Base-by-base conservation (phyloP, 1,140 invertebrate species). In the Eriocheir sinensis region DNA sequence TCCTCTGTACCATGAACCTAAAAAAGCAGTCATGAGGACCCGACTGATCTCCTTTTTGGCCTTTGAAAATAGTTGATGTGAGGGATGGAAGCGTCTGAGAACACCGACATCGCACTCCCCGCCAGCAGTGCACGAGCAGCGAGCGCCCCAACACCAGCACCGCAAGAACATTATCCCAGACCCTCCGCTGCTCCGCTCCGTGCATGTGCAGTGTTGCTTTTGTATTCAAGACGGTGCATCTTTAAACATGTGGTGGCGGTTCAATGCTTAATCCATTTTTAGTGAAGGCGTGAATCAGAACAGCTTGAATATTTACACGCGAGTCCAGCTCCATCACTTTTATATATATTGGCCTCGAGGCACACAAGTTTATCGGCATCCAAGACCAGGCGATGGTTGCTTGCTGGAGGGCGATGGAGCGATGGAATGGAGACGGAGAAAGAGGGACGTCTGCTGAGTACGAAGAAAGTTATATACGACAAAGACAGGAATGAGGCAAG, bases 261-360 rank as follows among this genome's bases (percentile, higher is more conserved):
- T 72, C 60, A 72, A 72, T 72, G 60, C 60, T 72, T 72, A 72
- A 72, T 72, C 60, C 60, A 72, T n/a, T 72, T 72, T 72, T 72
- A 21, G 0, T 72, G 27, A 72, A 72, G 60, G 60, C 60, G 21
- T 72, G 60, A 72, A 72, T 72, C n/a, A n/a, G 60, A 72, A 72
- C 21, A 72, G 60, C 60, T n/a, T 72, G 60, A 72, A 72, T 72
- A 72, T 27, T 72, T 72, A 72, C 60, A n/a, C 60, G 6, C 17
- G 21, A n/a, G 27, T n/a, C 2, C 21, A 72, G 21, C 60, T n/a
- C n/a, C 60, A 72, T 72, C 60, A 72, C 60, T 72, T 72, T 72
- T 72, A 72, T 72, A 72, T 72, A n/a, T n/a, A 21, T n/a, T n/a
- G 8, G 60, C 60, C 60, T 4, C 60, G n/a, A 21, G 60, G 60